A percentile compares a stretch with the other conserved stretches of the same genome.
phyloP scores from a whole-genome alignment of 2,113 vertebrate species.

The Chionodraco myersi region DNA sequence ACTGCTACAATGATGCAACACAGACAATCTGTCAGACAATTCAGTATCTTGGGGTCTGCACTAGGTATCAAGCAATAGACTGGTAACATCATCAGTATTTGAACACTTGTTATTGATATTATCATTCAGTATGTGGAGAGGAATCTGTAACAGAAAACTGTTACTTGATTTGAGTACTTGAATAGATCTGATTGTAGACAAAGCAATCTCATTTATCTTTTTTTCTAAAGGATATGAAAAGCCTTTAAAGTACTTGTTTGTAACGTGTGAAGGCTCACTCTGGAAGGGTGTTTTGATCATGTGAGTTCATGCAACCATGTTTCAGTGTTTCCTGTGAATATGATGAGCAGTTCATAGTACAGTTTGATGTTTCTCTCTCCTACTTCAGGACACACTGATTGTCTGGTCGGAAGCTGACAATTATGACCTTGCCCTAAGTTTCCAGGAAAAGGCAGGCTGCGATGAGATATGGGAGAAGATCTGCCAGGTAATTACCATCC shows the following conservation, averaged over 20 bases:
- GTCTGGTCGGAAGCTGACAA: conserved; percentile 99
- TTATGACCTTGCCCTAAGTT: conserved; percentile 98
- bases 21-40: not conserved
- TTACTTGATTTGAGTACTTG: not conserved
- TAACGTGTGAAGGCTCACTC: not conserved
- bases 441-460: conserved; percentile 99
- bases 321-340: not conserved
- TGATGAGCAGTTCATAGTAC: not conserved
- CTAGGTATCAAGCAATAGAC: not conserved
- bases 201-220: not conserved
- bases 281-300: not conserved
- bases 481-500: conserved; percentile 88
- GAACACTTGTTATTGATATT: not conserved
- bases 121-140: not conserved
- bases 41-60: not conserved
- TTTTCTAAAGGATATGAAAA: not conserved
- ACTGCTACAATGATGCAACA: not conserved
- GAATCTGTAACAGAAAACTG: not conserved
- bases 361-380: conserved; percentile 44
- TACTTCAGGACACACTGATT: conserved; percentile 93
- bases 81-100: not conserved
- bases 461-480: conserved; percentile 99
- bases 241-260: not conserved
- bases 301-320: not conserved
- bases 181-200: not conserved